Percentiles rank a stretch among this genome's conserved stretches.
These are phyloP conservation scores for Pomatorhinus ruficollis DNA, from an alignment of 2,113 vertebrate species.

Conservation along the genomic window DNA sequence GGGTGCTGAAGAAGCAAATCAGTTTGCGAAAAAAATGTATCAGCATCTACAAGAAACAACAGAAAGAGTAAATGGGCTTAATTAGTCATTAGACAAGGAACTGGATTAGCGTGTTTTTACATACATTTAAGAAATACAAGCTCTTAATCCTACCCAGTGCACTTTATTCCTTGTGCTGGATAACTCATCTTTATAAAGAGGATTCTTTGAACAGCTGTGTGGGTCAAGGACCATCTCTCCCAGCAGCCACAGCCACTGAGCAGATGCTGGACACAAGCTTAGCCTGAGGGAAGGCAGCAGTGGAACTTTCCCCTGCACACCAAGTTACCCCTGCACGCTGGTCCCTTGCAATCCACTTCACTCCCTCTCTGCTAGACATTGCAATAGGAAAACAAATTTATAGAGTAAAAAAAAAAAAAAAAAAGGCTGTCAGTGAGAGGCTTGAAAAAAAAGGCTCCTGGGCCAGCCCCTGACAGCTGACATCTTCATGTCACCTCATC, in stretches of 20 bases:
- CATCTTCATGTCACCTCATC: neutral
- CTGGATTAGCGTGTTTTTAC: neutral
- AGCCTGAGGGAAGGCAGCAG: neutral
- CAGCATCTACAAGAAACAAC: neutral
- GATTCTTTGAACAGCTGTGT: neutral
- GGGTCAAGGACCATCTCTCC: neutral
- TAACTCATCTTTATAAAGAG: neutral
- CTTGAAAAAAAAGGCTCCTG: neutral
- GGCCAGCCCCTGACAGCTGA: neutral
- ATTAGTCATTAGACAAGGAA: constrained; percentile 33
- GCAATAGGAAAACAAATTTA: neutral
- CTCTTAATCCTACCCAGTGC: neutral
- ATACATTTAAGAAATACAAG: neutral
- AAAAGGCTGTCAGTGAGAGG: neutral
- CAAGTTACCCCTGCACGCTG: rapidly evolving
- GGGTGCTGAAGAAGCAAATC: constrained; percentile 42
- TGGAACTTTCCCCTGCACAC: neutral
- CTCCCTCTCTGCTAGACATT: neutral
- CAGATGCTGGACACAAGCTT: neutral
- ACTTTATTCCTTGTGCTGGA: neutral
- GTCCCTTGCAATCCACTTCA: neutral
- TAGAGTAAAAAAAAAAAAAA: neutral
- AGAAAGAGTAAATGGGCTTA: constrained; percentile 42
- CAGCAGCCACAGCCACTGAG: neutral
- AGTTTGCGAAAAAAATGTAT: neutral